Conservation (phyloP, 2,888 invertebrate species). For the Anthrax anthrax region DNA sequence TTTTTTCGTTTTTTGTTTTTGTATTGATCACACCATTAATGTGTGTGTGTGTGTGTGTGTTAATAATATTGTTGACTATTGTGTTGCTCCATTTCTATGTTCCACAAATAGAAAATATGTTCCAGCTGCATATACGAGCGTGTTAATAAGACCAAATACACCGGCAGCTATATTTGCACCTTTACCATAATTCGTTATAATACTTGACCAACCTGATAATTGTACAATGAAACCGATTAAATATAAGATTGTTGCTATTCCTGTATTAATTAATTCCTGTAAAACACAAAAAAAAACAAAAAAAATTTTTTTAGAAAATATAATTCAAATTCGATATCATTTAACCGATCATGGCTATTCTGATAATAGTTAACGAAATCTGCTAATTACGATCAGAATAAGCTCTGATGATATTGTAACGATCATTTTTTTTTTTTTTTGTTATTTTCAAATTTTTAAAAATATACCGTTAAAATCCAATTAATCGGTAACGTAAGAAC, state of each 20-base stretch:
- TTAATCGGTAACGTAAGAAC: conserved; percentile 65
- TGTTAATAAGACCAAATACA: conserved; percentile 74
- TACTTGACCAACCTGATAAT: conserved; percentile 35
- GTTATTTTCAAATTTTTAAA: too few relatives aligned
- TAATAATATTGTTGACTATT: too few relatives aligned
- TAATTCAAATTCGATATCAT: too few relatives aligned
- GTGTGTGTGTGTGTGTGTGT: too few relatives aligned
- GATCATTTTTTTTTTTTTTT: too few relatives aligned
- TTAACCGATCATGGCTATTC: too few relatives aligned
- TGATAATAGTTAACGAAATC: too few relatives aligned
- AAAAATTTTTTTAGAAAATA: too few relatives aligned
- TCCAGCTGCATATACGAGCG: conserved; percentile 61
- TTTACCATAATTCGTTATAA: conserved; percentile 21
- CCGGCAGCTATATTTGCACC: conserved; percentile 61
- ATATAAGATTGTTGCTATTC: conserved; percentile 53
- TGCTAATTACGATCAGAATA: too few relatives aligned
- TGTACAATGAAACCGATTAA: conserved; percentile 69
- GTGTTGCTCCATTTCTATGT: conserved; percentile 42
- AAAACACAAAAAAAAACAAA: conserved; percentile 22
- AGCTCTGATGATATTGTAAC: too few relatives aligned
- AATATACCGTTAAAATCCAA: conserved; percentile 64
- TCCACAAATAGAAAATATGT: conserved; percentile 61
- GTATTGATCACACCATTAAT: too few relatives aligned
- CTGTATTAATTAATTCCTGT: conserved; percentile 70
- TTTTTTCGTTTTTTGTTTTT: too few relatives aligned